These are phyloP conservation scores for Apamea monoglypha DNA, from an alignment of 2,888 invertebrate species.

Conservation along the genomic window DNA sequence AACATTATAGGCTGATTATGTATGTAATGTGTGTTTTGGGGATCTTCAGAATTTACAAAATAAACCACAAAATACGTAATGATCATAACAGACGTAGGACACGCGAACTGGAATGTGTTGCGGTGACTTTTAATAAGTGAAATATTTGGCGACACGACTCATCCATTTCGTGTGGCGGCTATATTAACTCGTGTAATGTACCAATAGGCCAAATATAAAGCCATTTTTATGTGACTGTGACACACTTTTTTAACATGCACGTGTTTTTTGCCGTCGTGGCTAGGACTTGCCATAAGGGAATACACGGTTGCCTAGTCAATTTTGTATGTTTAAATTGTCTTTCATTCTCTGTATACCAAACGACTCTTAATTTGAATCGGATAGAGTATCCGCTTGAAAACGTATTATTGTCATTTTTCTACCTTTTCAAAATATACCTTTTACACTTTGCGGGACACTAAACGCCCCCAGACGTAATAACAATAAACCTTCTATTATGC, in stretches of 20 bases:
- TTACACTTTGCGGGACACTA: too few species aligned
- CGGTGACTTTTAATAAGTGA: slow-evolving; percentile 35
- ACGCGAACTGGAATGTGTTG: slow-evolving; percentile 25
- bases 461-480: too few species aligned
- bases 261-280: not conserved
- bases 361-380: not conserved
- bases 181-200: slow-evolving; percentile 25
- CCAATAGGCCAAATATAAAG: slow-evolving; percentile 10
- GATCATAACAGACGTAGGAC: slow-evolving; percentile 8
- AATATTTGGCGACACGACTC: slow-evolving; percentile 44
- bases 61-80: slow-evolving; percentile 1
- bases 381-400: not conserved
- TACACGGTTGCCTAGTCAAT: not conserved
- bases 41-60: not conserved
- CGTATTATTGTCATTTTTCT: not conserved
- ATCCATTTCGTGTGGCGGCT: slow-evolving; percentile 45
- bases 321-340: not conserved
- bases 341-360: not conserved
- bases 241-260: slow-evolving; percentile 7
- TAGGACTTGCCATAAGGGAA: not conserved
- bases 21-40: too few species aligned
- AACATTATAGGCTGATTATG: too few species aligned
- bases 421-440: not conserved
- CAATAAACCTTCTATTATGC: too few species aligned
- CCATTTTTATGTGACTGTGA: slow-evolving; percentile 4